Percentiles rank a stretch among this genome's conserved stretches.
Evolutionary conservation across 2,113 vertebrate genomes (phyloP).

Genomic region (Osmerus mordax): DNA sequence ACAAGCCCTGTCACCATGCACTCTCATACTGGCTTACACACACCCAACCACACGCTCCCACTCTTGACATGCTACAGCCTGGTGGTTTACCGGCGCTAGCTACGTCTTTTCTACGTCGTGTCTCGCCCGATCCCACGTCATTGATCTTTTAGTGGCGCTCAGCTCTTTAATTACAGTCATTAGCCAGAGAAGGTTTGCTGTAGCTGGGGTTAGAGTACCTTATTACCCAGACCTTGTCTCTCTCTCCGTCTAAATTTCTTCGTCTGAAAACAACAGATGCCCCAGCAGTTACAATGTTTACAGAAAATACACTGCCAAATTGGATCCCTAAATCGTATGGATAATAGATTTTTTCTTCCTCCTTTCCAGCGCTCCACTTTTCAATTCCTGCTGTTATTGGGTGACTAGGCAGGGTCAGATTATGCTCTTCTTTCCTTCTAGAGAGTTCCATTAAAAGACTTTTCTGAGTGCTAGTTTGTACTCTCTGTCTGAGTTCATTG

Average conservation of each 20-base stretch:
- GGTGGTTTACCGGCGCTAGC: slow-evolving; percentile 31
- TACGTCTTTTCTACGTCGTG: slow-evolving; percentile 47
- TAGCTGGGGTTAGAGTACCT: slow-evolving; percentile 58
- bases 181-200: slow-evolving; percentile 52
- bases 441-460: slow-evolving; percentile 43
- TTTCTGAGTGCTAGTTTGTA: slow-evolving; percentile 10
- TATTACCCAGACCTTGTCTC: slow-evolving; percentile 53
- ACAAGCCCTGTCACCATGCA: slow-evolving; percentile 39
- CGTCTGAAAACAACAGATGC: slow-evolving; percentile 33
- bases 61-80: slow-evolving; percentile 31
- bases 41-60: slow-evolving; percentile 27
- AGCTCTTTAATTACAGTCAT: slow-evolving; percentile 71
- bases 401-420: slow-evolving; percentile 25
- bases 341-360: slow-evolving; percentile 34
- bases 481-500: background rate
- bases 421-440: slow-evolving; percentile 40
- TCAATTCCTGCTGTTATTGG: slow-evolving; percentile 47
- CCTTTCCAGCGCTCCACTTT: slow-evolving; percentile 15
- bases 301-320: slow-evolving; percentile 52
- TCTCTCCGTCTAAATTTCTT: slow-evolving; percentile 5
- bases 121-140: slow-evolving; percentile 46
- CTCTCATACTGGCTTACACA: slow-evolving; percentile 27
- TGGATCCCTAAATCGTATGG: slow-evolving; percentile 44
- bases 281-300: slow-evolving; percentile 51
- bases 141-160: slow-evolving; percentile 47